phyloP scores from a whole-genome alignment of 2,797 vertebrate genomes.

The Hipposideros larvatus region DNA sequence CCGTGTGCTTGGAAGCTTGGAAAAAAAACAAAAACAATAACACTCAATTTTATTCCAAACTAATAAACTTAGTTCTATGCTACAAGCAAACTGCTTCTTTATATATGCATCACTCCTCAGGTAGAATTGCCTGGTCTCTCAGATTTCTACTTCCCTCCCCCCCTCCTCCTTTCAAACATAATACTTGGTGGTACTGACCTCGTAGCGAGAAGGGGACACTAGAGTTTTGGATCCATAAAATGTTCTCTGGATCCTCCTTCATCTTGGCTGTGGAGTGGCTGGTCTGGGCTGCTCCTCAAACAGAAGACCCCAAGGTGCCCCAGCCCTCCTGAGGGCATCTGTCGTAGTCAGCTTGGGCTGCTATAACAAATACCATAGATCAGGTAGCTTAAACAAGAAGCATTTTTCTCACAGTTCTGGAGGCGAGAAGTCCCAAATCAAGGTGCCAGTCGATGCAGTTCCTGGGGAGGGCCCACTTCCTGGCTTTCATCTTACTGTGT shows the following conservation, averaged over 20 bases:
- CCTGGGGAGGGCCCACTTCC: background rate
- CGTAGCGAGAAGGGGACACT: background rate
- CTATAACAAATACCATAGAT: background rate
- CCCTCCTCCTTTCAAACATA: background rate
- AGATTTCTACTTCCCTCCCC: background rate
- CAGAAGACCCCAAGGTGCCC: background rate
- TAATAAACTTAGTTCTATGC: background rate
- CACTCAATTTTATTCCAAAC: constrained; percentile 18
- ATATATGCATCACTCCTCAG: background rate
- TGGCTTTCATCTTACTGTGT: background rate
- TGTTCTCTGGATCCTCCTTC: background rate
- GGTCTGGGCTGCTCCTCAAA: background rate
- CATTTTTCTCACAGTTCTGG: background rate
- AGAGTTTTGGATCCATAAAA: background rate
- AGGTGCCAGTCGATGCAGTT: background rate
- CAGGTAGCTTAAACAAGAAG: background rate
- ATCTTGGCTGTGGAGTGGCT: background rate
- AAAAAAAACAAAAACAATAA: background rate
- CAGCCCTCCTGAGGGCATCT: background rate
- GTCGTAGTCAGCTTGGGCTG: background rate
- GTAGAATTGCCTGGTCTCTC: background rate
- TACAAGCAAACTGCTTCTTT: background rate
- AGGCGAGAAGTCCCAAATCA: background rate
- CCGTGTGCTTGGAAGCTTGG: background rate
- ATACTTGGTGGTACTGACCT: background rate